Percentiles rank a stretch among this genome's conserved stretches.
phyloP scores from a whole-genome alignment of 1,140 invertebrate species.

The Andricus grossulariae region DNA sequence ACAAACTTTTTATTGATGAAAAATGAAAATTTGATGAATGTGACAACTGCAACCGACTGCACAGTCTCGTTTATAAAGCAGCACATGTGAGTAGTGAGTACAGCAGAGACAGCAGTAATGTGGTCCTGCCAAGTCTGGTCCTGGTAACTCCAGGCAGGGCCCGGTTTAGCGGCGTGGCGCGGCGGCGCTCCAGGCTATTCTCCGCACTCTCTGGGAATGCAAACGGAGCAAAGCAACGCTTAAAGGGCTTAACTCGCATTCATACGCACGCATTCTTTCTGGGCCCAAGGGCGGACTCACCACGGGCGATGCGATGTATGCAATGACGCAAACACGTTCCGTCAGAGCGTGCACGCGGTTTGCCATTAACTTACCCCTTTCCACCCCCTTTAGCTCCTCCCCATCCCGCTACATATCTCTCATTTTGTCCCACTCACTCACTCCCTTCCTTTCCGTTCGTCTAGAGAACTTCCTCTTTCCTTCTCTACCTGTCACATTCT shows the following conservation, averaged over 20 bases:
- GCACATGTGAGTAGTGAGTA: neutral
- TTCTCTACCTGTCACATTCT: slow-evolving; percentile 19
- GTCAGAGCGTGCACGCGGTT: slow-evolving; percentile 34
- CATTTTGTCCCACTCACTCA: slow-evolving; percentile 15
- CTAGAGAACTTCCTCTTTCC: slow-evolving; percentile 5
- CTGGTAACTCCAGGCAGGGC: slow-evolving; percentile 39
- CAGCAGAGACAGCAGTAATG: slow-evolving; percentile 2
- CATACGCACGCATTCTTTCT: slow-evolving; percentile 46
- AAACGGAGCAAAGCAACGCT: slow-evolving; percentile 65
- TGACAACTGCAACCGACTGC: neutral
- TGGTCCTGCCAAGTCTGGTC: slow-evolving; percentile 41
- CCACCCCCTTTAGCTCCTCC: neutral
- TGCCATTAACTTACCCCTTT: slow-evolving; percentile 6
- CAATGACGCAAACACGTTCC: slow-evolving; percentile 52
- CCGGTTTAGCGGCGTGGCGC: slow-evolving; percentile 33
- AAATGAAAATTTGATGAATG: neutral
- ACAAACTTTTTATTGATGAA: too few relatives aligned
- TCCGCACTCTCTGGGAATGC: slow-evolving; percentile 59
- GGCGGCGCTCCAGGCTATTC: slow-evolving; percentile 48
- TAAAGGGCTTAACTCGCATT: slow-evolving; percentile 49
- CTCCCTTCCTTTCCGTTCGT: neutral
- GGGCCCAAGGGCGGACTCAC: slow-evolving; percentile 39
- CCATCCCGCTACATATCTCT: neutral
- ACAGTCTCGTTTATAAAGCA: neutral
- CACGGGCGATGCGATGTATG: slow-evolving; percentile 48